Evolutionary conservation across 2,113 vertebrate species (phyloP), one percentile per base, ranked within the genome.

Genomic region (Pardalotus punctatus): DNA sequence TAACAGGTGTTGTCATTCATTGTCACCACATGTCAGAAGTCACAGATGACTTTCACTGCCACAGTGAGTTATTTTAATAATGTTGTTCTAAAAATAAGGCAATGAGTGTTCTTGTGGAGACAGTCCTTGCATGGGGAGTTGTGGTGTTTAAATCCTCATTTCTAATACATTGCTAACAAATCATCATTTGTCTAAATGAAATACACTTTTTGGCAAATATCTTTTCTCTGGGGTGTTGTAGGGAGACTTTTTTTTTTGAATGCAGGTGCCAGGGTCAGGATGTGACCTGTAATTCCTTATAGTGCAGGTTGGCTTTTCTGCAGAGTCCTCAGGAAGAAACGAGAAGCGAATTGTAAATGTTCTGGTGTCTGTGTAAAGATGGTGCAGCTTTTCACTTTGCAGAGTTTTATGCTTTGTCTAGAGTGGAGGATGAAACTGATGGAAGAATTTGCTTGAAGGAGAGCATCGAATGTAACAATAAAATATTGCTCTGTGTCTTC

Each of bases 251-350:
- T 23, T 43, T 57, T 81, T 70, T 62, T 50, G 24, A 42, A 2
- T 51, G n/a, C 0, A 0, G 16, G 0, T 56, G 27, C 35, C 28
- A 69, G 22, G 25, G 45, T 48, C 40, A 47, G 14, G 51, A 11
- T 81, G 74, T 71, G 76, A 28, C 45, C 20, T 74, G 17, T 64
- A 66, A 8, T 35, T n/a, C 20, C 11, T 78, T 19, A 1, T 25
- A 36, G 57, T 2, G 21, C 28, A 72, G 31, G 3, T 2, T 64
- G 67, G 24, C 21, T 83, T 78, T 83, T 51, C 64, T 74, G 0
- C 6, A 28, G 53, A 36, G 28, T 14, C 72, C 38, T 84, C 2
- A 1, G 2, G 2, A 12, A 64, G 80, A 51, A 78, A 48, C 1
- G 13, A 51, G 60, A 62, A 65, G 24, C 47, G 24, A 6, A 56